Conservation (phyloP, 2,113 vertebrate genomes). For the Lynx canadensis region DNA sequence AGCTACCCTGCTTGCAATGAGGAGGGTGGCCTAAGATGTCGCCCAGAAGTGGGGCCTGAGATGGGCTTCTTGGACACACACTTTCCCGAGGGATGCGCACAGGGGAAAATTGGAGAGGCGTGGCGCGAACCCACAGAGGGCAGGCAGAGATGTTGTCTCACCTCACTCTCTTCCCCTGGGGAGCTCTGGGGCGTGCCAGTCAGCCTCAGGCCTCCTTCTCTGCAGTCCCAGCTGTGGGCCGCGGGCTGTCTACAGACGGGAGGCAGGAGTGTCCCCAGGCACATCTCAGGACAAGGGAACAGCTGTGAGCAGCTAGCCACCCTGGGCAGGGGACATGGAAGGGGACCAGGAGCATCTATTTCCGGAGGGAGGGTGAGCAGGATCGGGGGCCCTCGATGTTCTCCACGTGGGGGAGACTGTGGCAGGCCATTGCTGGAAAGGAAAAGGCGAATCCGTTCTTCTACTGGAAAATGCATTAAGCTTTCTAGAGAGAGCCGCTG, state of each 20-base stretch:
- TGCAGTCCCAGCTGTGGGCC: neutral
- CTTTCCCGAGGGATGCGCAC: neutral
- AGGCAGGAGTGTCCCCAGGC: neutral
- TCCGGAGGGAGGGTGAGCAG: neutral
- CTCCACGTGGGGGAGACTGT: neutral
- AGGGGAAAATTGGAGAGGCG: neutral
- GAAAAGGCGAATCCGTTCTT: neutral
- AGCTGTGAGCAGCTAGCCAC: neutral
- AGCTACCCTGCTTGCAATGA: neutral
- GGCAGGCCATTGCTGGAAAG: neutral
- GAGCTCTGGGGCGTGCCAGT: neutral
- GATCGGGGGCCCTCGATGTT: neutral
- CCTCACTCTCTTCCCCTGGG: neutral
- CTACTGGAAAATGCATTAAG: conserved; percentile 69
- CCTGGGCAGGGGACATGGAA: too few relatives aligned
- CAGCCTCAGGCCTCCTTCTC: neutral
- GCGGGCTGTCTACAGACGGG: neutral
- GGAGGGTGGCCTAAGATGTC: too few relatives aligned
- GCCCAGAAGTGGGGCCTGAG: neutral
- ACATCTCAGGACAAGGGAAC: neutral
- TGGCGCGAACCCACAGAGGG: neutral
- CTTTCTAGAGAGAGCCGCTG: conserved; percentile 15
- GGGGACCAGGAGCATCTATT: neutral
- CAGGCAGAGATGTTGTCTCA: neutral
- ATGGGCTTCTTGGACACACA: neutral